Percentiles rank a stretch among this genome's conserved stretches.
Evolutionary conservation across 1,140 invertebrate genomes (phyloP).

Genomic region (Diabrotica virgifera): DNA sequence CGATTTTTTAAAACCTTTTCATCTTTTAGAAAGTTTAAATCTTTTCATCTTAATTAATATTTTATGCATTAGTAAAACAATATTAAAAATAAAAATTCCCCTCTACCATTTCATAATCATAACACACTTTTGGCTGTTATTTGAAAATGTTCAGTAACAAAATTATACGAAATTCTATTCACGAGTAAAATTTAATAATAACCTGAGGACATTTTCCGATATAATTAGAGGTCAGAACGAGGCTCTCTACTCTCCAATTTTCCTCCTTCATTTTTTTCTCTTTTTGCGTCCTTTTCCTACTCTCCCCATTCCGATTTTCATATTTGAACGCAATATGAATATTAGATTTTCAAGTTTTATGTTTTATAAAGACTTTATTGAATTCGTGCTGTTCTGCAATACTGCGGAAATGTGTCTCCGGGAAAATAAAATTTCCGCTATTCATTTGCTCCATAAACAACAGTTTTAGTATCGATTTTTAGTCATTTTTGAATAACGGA

Average conservation of each 20-base stretch:
- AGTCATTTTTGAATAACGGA: no score
- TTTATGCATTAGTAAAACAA: no score
- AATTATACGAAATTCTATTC: conserved; percentile 10
- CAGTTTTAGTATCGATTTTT: no score
- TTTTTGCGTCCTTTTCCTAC: conserved; percentile 3
- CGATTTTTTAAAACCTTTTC: no score
- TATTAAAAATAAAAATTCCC: no score
- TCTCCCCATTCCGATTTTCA: conserved; percentile 12
- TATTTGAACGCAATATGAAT: conserved; percentile 13
- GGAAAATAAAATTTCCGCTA: no score
- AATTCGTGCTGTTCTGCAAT: conserved; percentile 7
- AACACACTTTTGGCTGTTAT: conserved; percentile 21
- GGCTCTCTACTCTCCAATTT: neutral
- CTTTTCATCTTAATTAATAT: no score
- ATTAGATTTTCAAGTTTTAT: conserved; percentile 5
- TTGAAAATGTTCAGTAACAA: conserved; percentile 7
- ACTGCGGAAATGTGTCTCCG: neutral
- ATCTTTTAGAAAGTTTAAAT: no score
- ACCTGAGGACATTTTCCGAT: conserved; percentile 12
- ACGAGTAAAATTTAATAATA: conserved; percentile 15
- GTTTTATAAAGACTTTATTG: conserved; percentile 6
- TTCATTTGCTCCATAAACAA: no score
- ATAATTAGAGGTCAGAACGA: conserved; percentile 15
- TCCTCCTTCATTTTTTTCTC: neutral
- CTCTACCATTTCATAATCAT: neutral